These are phyloP conservation scores for Melanotaenia parkinsoni DNA, from an alignment of 2,797 vertebrate species.

Conservation along the genomic window DNA sequence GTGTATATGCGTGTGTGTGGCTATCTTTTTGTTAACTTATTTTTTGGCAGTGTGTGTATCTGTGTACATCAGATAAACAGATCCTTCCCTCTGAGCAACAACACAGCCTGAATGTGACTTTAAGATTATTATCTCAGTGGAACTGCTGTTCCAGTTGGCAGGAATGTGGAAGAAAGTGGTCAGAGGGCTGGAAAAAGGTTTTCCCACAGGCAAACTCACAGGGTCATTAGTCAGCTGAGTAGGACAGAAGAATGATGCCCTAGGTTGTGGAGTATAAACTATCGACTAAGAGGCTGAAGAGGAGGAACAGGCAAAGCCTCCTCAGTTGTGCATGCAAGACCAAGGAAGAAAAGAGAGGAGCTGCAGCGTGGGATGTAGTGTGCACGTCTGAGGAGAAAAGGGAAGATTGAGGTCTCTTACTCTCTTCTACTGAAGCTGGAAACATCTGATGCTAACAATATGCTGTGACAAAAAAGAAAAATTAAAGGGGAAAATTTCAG, in stretches of 20 bases:
- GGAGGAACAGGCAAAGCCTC: slow-evolving; percentile 1
- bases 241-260: slow-evolving; percentile 19
- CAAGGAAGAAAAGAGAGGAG: neutral
- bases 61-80: slow-evolving; percentile 61
- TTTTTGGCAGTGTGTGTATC: slow-evolving; percentile 31
- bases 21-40: slow-evolving; percentile 9
- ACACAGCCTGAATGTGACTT: slow-evolving; percentile 46
- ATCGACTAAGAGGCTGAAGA: slow-evolving; percentile 10
- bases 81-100: slow-evolving; percentile 56
- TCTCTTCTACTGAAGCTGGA: slow-evolving; percentile 25
- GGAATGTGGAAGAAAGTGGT: slow-evolving; percentile 73
- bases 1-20: slow-evolving; percentile 1
- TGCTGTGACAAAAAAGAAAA: slow-evolving; percentile 23
- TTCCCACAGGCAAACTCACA: slow-evolving; percentile 58
- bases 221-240: slow-evolving; percentile 52
- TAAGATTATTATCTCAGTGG: slow-evolving; percentile 59
- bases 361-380: neutral
- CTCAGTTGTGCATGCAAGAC: neutral
- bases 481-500: slow-evolving; percentile 37
- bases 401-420: slow-evolving; percentile 33
- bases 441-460: slow-evolving; percentile 18
- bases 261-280: slow-evolving; percentile 33
- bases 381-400: neutral
- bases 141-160: slow-evolving; percentile 38
- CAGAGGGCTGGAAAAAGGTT: slow-evolving; percentile 53